These are phyloP conservation scores for Esox masquinongy DNA, from an alignment of 2,797 vertebrate species.

Conservation along the genomic window DNA sequence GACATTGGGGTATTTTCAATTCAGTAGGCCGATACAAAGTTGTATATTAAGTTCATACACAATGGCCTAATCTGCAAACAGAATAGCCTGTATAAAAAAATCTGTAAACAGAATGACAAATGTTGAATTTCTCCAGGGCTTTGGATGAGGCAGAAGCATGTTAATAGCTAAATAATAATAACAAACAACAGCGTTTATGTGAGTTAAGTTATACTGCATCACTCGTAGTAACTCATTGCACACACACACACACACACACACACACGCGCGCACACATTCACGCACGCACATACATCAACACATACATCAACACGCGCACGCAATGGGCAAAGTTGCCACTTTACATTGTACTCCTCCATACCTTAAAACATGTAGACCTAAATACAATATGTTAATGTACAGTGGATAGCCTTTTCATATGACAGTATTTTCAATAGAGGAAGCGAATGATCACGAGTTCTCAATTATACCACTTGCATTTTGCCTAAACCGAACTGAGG, in stretches of 20 bases:
- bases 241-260: constrained; percentile 22
- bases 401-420: background rate
- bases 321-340: background rate
- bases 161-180: background rate
- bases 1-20: background rate
- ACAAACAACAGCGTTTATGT: background rate
- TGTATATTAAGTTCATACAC: background rate
- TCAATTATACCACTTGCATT: background rate
- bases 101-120: background rate
- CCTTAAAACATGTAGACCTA: constrained; percentile 6
- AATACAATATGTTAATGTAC: background rate
- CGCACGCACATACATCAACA: background rate
- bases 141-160: background rate
- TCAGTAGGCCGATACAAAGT: background rate
- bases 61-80: background rate
- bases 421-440: background rate
- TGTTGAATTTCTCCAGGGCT: background rate
- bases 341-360: background rate
- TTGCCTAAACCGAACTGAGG: background rate
- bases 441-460: background rate
- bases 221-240: background rate
- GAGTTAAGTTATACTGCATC: background rate
- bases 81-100: background rate
- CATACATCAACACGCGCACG: background rate
- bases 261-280: background rate